Percentiles rank a stretch among this genome's conserved stretches.
Conservation (phyloP, 2,113 vertebrate genomes). For the Brevimyrus niger region DNA sequence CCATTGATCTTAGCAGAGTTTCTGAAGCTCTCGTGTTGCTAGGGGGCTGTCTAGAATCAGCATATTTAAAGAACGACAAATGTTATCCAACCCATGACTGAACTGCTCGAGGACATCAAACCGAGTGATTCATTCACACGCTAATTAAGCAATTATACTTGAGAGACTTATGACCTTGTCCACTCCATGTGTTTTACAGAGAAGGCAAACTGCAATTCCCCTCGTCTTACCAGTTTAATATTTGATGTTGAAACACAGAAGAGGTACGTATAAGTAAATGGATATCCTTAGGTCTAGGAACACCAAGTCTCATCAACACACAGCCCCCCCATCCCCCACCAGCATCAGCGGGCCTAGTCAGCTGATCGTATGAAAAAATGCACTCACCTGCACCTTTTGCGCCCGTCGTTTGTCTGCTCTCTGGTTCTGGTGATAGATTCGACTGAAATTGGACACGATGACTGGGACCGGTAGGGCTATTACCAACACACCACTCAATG, state of each 20-base stretch:
- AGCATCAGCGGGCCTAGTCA: not conserved
- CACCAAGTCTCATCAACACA: not conserved
- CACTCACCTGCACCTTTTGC: slow-evolving; percentile 76
- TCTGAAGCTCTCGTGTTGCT: not conserved
- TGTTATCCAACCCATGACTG: not conserved
- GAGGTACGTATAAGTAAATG: not conserved
- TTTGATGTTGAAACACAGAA: not conserved
- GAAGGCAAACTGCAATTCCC: not conserved
- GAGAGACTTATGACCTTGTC: not conserved
- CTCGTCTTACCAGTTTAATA: not conserved
- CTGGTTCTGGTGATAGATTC: slow-evolving; percentile 99
- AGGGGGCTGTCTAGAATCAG: not conserved
- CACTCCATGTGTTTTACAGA: not conserved
- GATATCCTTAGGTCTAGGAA: not conserved
- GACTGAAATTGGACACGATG: slow-evolving; percentile 98
- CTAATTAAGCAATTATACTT: not conserved
- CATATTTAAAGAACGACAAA: not conserved
- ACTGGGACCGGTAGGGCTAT: slow-evolving; percentile 95
- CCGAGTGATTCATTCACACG: not conserved
- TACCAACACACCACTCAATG: slow-evolving; percentile 92
- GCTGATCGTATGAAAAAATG: not conserved
- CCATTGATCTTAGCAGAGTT: not conserved
- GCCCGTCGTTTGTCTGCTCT: slow-evolving; percentile 88
- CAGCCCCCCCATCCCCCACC: not conserved
- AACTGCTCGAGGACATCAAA: not conserved